Evolutionary conservation across 1,140 invertebrate species (phyloP), one percentile per base, ranked within the genome.

Genomic region (Caenorhabditis inopinata): DNA sequence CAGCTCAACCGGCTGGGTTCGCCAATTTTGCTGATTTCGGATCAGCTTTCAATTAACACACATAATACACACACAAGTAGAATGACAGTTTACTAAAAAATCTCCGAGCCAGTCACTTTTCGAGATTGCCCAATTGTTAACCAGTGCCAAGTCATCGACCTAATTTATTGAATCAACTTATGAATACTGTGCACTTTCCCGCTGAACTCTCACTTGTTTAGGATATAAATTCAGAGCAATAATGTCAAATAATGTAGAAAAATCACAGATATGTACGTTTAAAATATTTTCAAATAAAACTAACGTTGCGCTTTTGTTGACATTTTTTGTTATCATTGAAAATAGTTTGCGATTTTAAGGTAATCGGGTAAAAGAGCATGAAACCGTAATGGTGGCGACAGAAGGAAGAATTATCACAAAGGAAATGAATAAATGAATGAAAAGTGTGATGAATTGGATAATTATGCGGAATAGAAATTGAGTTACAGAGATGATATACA

Each of bases 21-120:
- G 79, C 79, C 14, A 35, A 80, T 35, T 80, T 80, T 29, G 73
- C 79, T 18, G 73, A 80, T 25, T 80, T 80, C 32, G 79, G 79
- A 49, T 42, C 68, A 9, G 58, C 58, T 35, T 68, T 68, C n/a
- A 68, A 68, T 68, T 68, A 42, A n/a, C n/a, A 21, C 38, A 38
- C 11, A 11, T n/a, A n/a, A n/a, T n/a, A n/a, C n/a, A n/a, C n/a
- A n/a, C n/a, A n/a, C n/a, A n/a, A n/a, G n/a, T n/a, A 62, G 3
- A 62, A 32, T 62, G 18, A 42, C 5, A 11, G 2, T 21, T 38
- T 23, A 21, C 9, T 38, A 11, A 68, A 18, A 38, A 29, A 21
- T 9, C n/a, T 2, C n/a, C 2, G 38, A 35, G 9, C 58, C 58
- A 68, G 58, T 68, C 58, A 38, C 16, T 32, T 16, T 62, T 51